Evolutionary conservation across 2,888 invertebrate species (phyloP).

Genomic region (Watsonalla cultraria): DNA sequence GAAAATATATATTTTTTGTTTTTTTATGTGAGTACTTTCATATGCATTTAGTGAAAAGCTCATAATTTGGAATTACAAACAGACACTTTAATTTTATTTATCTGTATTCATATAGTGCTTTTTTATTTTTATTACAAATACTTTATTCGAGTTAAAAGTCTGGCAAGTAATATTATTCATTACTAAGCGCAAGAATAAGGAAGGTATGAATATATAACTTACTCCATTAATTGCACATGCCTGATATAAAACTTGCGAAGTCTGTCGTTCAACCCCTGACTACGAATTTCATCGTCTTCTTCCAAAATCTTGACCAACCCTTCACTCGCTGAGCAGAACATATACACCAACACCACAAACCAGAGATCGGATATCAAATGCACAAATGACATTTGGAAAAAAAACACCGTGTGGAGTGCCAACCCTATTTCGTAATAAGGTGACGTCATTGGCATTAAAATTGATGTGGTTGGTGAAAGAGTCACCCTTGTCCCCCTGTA

Average conservation of each 20-base stretch:
- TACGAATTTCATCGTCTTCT: conserved; percentile 26
- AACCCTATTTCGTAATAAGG: conserved; percentile 53
- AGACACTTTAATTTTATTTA: too few relatives aligned
- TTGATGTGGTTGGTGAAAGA: conserved; percentile 45
- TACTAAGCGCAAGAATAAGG: not conserved
- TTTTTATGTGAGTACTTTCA: too few relatives aligned
- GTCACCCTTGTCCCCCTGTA: conserved; percentile 40
- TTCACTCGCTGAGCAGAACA: conserved; percentile 40
- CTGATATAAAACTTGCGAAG: conserved; percentile 39
- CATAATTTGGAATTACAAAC: too few relatives aligned
- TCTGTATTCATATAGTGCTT: too few relatives aligned
- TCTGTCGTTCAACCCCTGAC: conserved; percentile 31
- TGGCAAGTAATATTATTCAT: too few relatives aligned
- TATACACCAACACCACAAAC: conserved; percentile 44
- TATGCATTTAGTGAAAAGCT: too few relatives aligned
- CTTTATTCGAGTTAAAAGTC: too few relatives aligned
- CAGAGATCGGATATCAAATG: conserved; percentile 45
- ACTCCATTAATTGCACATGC: conserved; percentile 43
- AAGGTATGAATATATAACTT: conserved; percentile 19
- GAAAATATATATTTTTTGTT: too few relatives aligned
- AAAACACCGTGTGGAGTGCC: conserved; percentile 39
- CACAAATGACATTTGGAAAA: conserved; percentile 34
- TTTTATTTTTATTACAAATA: too few relatives aligned
- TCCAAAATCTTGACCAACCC: conserved; percentile 31
- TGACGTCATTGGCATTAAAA: conserved; percentile 48